Evolutionary conservation across 2,113 vertebrate genomes (phyloP), one percentile per base, ranked within the genome.

Genomic region (Eleginops maclovinus): DNA sequence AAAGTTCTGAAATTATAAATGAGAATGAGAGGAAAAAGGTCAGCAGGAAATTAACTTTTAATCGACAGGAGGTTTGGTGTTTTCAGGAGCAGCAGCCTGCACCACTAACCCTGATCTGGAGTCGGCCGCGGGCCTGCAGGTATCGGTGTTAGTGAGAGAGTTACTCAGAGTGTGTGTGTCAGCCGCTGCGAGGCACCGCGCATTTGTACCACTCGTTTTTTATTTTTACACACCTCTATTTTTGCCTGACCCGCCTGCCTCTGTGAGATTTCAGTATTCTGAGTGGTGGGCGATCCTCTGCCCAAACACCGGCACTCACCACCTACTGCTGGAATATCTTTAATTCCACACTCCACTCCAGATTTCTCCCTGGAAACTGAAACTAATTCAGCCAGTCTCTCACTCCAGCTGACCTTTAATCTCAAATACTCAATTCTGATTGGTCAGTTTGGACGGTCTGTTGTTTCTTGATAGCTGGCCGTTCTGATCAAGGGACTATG

Each of bases 201-300:
- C 66, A 53, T 46, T 22, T 19, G 24, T 3, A 53, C 61, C 77
- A 47, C 70, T 60, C 14, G 1, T 7, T 50, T 67, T 26, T 53
- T 80, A 63, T 76, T 71, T 76, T 76, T 53, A 36, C 31, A 36
- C 5, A 54, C 21, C 74, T 72, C 73, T 60, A 76, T 66, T 66
- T 77, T 5, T 54, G 54, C 54, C 61, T 65, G 65, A 59, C 46
- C 53, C 11, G 59, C 72, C 50, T 60, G 19, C 61, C 53, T 59
- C 69, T 56, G 36, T 9, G 67, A 46, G 19, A 26, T 26, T 36
- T 12, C 58, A 60, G 40, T 2, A 16, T 11, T 46, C 55, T 46
- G 44, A 66, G 40, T 31, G 1, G 15, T 15, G 15, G 50, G 15
- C 3, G 28, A 13, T 2, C 19, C 41, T 47, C 22, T 8, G 3